Evolutionary conservation across 2,113 vertebrate species (phyloP).

Genomic region (Rhinopomastus cyanomelas): DNA sequence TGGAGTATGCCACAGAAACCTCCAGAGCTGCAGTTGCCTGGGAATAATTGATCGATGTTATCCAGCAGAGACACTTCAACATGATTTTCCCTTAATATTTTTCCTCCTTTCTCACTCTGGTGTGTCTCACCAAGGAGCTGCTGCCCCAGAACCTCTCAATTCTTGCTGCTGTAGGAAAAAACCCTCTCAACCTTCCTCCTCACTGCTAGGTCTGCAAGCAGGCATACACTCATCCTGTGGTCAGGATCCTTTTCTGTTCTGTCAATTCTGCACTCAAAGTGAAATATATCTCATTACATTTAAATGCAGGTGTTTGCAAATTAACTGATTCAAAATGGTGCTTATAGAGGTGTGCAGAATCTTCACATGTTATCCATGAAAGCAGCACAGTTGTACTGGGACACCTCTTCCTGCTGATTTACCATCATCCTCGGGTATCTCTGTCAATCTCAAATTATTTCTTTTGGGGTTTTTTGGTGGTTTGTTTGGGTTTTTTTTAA

Average conservation of each 20-base stretch:
- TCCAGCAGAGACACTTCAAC: not conserved
- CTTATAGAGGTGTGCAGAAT: not conserved
- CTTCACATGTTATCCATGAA: not conserved
- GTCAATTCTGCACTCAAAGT: not conserved
- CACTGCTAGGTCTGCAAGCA: not conserved
- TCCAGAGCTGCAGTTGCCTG: not conserved
- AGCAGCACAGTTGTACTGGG: not conserved
- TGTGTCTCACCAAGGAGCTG: not conserved
- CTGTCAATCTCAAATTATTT: not conserved
- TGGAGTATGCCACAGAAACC: not conserved
- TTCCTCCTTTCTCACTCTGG: not conserved
- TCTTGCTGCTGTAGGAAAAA: not conserved
- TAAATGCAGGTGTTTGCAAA: not conserved
- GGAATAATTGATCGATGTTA: not conserved
- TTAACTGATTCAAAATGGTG: not conserved
- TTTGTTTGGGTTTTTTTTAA: not conserved
- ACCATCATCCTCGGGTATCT: not conserved
- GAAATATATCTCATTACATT: not conserved
- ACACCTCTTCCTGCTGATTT: not conserved
- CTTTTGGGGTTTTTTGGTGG: not conserved
- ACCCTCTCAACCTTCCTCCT: not conserved
- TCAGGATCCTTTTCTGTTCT: not conserved
- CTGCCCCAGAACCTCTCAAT: not conserved
- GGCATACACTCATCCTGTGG: accelerated
- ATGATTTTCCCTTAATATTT: not conserved